Evolutionary conservation across 2,888 invertebrate species (phyloP).

Genomic region (Pollenia labialis): DNA sequence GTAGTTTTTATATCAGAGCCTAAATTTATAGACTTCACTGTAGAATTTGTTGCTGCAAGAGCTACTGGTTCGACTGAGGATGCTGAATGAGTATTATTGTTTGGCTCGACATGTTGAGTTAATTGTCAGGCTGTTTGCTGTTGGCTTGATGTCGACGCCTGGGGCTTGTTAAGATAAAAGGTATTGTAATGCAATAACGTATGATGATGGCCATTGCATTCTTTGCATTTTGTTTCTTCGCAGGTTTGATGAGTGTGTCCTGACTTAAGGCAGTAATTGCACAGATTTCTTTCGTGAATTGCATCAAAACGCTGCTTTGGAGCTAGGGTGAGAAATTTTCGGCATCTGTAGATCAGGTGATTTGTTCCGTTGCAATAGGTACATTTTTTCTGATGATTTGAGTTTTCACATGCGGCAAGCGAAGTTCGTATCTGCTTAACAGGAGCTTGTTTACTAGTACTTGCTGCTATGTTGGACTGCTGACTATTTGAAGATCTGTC

Average conservation of each 20-base stretch:
- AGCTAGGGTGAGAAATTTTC: conserved; percentile 16
- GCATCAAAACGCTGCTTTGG: conserved; percentile 57
- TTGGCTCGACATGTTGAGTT: too few relatives aligned
- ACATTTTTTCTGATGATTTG: background rate
- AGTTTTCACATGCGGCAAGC: conserved; percentile 1
- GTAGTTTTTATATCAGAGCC: too few relatives aligned
- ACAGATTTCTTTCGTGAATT: conserved; percentile 47
- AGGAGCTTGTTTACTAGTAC: too few relatives aligned
- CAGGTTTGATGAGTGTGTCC: conserved; percentile 28
- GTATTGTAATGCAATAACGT: conserved; percentile 28
- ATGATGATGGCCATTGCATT: background rate
- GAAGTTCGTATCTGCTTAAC: too few relatives aligned
- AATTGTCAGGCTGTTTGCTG: too few relatives aligned
- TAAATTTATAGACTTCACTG: too few relatives aligned
- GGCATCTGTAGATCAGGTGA: conserved; percentile 30
- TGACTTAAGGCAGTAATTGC: conserved; percentile 53
- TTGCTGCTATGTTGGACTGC: background rate
- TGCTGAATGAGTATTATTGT: too few relatives aligned
- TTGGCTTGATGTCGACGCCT: too few relatives aligned
- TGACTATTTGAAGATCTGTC: conserved; percentile 31
- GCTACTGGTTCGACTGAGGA: too few relatives aligned
- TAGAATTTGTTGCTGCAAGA: too few relatives aligned
- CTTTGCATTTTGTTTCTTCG: background rate
- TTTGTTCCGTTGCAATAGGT: conserved; percentile 25
- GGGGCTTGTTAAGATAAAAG: conserved; percentile 16